phyloP scores from a whole-genome alignment of 2,113 vertebrate genomes.

The Dendrocopos noguchii region DNA sequence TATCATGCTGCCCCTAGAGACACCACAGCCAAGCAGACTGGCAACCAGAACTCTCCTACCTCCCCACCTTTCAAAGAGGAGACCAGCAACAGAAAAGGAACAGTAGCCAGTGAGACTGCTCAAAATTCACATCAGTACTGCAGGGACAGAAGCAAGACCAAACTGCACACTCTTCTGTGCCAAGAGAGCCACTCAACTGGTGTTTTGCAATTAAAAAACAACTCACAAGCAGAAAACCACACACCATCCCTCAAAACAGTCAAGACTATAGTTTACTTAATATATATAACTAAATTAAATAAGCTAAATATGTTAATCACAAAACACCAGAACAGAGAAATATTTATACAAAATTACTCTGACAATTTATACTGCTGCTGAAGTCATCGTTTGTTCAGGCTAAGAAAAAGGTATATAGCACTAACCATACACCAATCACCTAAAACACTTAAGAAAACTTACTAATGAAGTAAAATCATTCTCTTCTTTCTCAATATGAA shows the following conservation, averaged over 20 bases:
- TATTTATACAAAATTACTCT: neutral
- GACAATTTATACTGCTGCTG: neutral
- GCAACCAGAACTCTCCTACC: neutral
- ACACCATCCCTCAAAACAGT: fast-evolving
- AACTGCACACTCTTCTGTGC: neutral
- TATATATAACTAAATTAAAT: neutral
- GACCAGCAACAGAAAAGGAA: neutral
- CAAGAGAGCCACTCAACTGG: neutral
- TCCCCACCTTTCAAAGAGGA: neutral
- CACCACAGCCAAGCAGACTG: neutral
- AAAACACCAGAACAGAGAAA: neutral
- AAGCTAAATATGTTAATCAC: neutral
- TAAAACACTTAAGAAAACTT: neutral
- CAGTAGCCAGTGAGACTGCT: neutral
- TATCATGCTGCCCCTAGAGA: neutral
- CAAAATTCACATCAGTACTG: neutral
- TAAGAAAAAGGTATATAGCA: neutral
- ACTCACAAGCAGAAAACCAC: neutral
- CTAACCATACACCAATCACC: neutral
- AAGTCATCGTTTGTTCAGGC: neutral
- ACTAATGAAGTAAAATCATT: neutral
- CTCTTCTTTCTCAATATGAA: neutral
- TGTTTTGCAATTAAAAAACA: neutral
- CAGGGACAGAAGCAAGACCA: neutral
- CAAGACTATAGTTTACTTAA: neutral